Percentiles rank a stretch among this genome's conserved stretches.
phyloP scores from a whole-genome alignment of 92 coral and sea anemone species.

The Paramuricea clavata region DNA sequence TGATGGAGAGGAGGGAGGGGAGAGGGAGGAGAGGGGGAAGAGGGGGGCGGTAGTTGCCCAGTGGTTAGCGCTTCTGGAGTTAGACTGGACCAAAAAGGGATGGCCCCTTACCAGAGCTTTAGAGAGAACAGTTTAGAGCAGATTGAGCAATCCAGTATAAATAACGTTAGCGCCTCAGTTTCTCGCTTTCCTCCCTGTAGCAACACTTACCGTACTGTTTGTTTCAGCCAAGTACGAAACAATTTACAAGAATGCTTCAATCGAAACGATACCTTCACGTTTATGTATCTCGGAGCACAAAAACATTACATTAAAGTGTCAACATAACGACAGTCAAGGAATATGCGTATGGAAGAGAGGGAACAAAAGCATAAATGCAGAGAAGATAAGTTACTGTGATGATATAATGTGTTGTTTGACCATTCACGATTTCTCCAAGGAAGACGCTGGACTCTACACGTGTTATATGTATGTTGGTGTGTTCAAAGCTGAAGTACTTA shows the following conservation, averaged over 20 bases:
- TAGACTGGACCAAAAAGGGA: too few relatives aligned
- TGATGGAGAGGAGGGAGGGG: too few relatives aligned
- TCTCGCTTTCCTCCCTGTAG: too few relatives aligned
- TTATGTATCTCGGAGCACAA: neutral
- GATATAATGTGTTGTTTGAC: constrained; percentile 11
- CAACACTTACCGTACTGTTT: too few relatives aligned
- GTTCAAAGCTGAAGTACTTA: neutral
- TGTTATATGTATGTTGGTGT: constrained; percentile 3
- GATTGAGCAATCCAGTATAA: too few relatives aligned
- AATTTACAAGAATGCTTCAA: neutral
- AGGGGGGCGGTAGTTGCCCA: too few relatives aligned
- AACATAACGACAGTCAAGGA: neutral
- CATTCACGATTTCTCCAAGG: neutral
- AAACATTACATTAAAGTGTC: neutral
- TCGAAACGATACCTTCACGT: neutral
- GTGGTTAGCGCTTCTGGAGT: too few relatives aligned
- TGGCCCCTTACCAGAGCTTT: too few relatives aligned
- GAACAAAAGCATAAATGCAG: neutral
- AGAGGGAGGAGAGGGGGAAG: too few relatives aligned
- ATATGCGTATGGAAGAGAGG: constrained; percentile 14
- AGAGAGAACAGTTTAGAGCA: too few relatives aligned
- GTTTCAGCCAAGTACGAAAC: neutral
- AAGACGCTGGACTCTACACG: neutral
- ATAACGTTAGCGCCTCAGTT: too few relatives aligned
- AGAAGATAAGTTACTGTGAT: constrained; percentile 16